Base-by-base conservation (phyloP, 2,113 vertebrate genomes). In the Oophaga pumilio region DNA sequence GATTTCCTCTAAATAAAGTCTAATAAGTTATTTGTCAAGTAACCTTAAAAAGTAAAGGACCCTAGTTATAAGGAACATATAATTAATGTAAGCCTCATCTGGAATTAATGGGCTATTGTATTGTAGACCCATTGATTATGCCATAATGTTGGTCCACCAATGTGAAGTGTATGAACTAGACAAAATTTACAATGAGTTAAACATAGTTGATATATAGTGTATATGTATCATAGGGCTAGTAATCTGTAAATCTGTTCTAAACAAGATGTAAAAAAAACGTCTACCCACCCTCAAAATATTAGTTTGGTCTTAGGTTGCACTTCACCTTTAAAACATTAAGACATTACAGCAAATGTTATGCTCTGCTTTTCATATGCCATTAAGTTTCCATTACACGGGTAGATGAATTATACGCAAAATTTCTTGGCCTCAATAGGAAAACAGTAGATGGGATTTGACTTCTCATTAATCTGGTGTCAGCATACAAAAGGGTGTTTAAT, bases 401-500 rank as follows among this genome's bases (percentile, higher is more conserved):
- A 93, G 89, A 92, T 88, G 89, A 93, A 91, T 93, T 90, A 89
- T 24, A 89, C 89, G 85, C 90, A 71, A 78, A 82, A 88, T 9
- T 69, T 89, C 20, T 85, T 86, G 80, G 17, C 87, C 91, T 89
- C 85, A 76, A 84, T 89, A 89, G 81, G 66, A 88, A 68, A 90
- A 90, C 60, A 52, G 82, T 87, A 76, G 66, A 33, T 50, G 22
- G 87, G 80, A 89, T 85, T 79, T 88, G 90, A 69, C 69, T 89
- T 49, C 24, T 83, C 76, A 60, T 89, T 91, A 86, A 89, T 82
- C 84, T 74, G 33, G 77, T 90, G 88, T 91, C 90, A 78, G 62
- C 18, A 50, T 85, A 87, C 81, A 87, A 85, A 93, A 89, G 89
- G 81, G 59, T 87, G 78, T 68, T 91, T 90, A 91, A 89, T 66